These are phyloP conservation scores for Ruditapes philippinarum DNA, from an alignment of 1,140 invertebrate species.

Conservation along the genomic window DNA sequence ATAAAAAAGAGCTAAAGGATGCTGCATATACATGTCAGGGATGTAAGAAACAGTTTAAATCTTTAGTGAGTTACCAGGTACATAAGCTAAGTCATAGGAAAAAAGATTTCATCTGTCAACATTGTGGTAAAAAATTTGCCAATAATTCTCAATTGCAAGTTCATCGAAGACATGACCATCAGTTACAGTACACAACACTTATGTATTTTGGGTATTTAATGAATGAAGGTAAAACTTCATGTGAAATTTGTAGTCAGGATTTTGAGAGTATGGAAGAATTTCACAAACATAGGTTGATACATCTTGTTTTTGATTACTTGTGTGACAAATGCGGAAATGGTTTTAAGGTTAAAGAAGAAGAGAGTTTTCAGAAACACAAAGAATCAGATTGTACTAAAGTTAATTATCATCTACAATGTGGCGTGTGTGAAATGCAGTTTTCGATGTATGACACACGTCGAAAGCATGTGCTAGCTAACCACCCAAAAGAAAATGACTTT, in stretches of 20 bases:
- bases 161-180: constrained; percentile 52
- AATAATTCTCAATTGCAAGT: constrained; percentile 43
- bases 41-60: constrained; percentile 56
- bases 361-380: not conserved
- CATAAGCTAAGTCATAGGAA: constrained; percentile 59
- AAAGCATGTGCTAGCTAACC: constrained; percentile 38
- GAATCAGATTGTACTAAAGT: not conserved
- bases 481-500: constrained; percentile 31
- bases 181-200: constrained; percentile 31
- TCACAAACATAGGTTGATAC: constrained; percentile 30
- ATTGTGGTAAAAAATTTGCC: constrained; percentile 42
- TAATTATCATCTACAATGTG: constrained; percentile 35
- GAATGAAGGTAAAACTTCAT: constrained; percentile 20
- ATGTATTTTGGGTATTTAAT: constrained; percentile 42
- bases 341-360: constrained; percentile 1
- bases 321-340: constrained; percentile 58
- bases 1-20: constrained; percentile 44
- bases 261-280: constrained; percentile 58
- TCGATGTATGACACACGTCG: constrained; percentile 44
- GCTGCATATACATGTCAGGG: constrained; percentile 37
- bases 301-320: constrained; percentile 29
- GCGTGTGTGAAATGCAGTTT: constrained; percentile 45
- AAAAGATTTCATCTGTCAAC: constrained; percentile 36
- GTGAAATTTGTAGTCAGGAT: constrained; percentile 53
- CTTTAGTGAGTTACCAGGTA: constrained; percentile 27